Conservation (phyloP, 1,140 invertebrate genomes). For the Drosophila neocordata region DNA sequence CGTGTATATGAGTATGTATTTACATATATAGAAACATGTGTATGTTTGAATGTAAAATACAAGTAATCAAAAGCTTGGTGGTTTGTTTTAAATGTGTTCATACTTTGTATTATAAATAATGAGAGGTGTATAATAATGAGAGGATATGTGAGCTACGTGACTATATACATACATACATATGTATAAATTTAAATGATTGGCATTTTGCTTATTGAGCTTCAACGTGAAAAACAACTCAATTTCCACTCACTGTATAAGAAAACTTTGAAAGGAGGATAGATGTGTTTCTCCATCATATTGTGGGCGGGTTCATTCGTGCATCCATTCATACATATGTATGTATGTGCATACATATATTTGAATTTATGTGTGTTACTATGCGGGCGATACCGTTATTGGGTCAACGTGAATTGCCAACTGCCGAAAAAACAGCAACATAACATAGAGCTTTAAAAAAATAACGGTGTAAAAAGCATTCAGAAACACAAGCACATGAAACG, state of each 20-base stretch:
- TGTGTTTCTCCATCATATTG: constrained; percentile 59
- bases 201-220: background rate
- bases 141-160: too few relatives aligned
- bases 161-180: constrained; percentile 28
- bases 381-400: constrained; percentile 67
- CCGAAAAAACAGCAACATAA: constrained; percentile 43
- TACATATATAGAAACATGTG: constrained; percentile 2
- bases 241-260: background rate
- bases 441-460: constrained; percentile 38
- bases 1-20: constrained; percentile 44
- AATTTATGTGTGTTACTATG: constrained; percentile 22
- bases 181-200: background rate
- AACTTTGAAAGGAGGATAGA: constrained; percentile 10
- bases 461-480: constrained; percentile 57
- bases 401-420: constrained; percentile 64
- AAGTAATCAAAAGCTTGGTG: too few relatives aligned
- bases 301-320: constrained; percentile 55
- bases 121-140: too few relatives aligned
- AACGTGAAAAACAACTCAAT: background rate
- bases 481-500: constrained; percentile 52
- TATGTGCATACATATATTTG: constrained; percentile 9
- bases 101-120: too few relatives aligned
- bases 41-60: too few relatives aligned
- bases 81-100: too few relatives aligned
- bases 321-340: background rate